These are phyloP conservation scores for Calcarius ornatus DNA, from an alignment of 2,113 vertebrate species.

Conservation along the genomic window DNA sequence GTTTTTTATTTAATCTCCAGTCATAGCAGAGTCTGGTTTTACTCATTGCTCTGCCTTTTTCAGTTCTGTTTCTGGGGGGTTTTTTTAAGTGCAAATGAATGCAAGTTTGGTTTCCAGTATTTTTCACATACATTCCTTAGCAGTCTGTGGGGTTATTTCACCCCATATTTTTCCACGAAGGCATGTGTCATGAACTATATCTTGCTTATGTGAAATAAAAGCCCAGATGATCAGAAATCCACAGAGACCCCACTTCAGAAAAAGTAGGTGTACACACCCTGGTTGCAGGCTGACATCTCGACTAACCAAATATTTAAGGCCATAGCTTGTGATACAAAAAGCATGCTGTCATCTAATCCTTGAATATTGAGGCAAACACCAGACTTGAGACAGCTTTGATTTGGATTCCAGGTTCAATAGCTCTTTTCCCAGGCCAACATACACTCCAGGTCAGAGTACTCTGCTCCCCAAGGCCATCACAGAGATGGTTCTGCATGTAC, in stretches of 20 bases:
- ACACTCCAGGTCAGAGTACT: neutral
- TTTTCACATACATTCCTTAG: neutral
- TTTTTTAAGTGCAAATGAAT: neutral
- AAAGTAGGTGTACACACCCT: neutral
- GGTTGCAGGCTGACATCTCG: neutral
- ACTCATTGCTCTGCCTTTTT: neutral
- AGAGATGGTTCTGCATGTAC: neutral
- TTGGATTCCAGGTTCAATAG: neutral
- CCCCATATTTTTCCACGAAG: neutral
- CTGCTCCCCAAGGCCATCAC: neutral
- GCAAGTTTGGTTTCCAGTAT: neutral
- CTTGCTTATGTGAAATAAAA: neutral
- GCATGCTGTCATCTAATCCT: neutral
- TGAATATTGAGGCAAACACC: neutral
- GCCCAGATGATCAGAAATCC: neutral
- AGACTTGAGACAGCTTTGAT: neutral
- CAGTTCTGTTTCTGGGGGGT: neutral
- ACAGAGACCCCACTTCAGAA: neutral
- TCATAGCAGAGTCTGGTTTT: neutral
- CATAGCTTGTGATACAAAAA: neutral
- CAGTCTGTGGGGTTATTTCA: neutral
- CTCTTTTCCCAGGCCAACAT: neutral
- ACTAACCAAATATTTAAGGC: neutral
- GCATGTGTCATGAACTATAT: neutral
- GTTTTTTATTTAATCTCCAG: neutral